phyloP scores from a whole-genome alignment of 1,140 invertebrate genomes.

The Lordiphosa stackelbergi region DNA sequence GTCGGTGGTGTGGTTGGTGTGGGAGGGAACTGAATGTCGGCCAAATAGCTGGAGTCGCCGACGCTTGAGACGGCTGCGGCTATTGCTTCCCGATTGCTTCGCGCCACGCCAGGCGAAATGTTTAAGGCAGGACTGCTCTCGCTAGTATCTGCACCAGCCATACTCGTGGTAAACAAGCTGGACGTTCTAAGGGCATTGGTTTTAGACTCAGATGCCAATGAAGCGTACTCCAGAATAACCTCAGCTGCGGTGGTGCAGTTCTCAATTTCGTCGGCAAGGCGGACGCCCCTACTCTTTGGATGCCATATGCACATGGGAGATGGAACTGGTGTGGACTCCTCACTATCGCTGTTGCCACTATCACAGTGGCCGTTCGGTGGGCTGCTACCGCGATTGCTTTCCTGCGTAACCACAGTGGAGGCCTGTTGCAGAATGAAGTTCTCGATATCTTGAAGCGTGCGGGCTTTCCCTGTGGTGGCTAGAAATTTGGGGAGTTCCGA shows the following conservation, averaged over 20 bases:
- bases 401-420: conserved; percentile 11
- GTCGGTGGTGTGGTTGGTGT: conserved; percentile 41
- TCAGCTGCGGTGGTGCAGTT: conserved; percentile 51
- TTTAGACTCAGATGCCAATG: conserved; percentile 27
- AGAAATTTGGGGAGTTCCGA: background rate
- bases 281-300: conserved; percentile 17
- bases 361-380: conserved; percentile 11
- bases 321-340: conserved; percentile 1
- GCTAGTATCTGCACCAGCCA: background rate
- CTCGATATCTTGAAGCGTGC: conserved; percentile 48
- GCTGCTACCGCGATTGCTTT: background rate
- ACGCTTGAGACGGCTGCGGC: background rate
- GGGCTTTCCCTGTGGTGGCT: conserved; percentile 9
- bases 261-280: conserved; percentile 9
- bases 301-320: conserved; percentile 65
- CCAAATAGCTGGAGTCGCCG: conserved; percentile 20
- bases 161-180: background rate
- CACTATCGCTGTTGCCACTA: conserved; percentile 5
- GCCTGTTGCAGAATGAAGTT: conserved; percentile 49
- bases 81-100: conserved; percentile 7
- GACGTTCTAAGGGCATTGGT: conserved; percentile 2
- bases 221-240: conserved; percentile 65
- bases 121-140: conserved; percentile 14
- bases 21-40: conserved; percentile 25
- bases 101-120: conserved; percentile 6